Evolutionary conservation across 2,797 vertebrate genomes (phyloP), one percentile per base, ranked within the genome.

Genomic region (Danionella dracula): DNA sequence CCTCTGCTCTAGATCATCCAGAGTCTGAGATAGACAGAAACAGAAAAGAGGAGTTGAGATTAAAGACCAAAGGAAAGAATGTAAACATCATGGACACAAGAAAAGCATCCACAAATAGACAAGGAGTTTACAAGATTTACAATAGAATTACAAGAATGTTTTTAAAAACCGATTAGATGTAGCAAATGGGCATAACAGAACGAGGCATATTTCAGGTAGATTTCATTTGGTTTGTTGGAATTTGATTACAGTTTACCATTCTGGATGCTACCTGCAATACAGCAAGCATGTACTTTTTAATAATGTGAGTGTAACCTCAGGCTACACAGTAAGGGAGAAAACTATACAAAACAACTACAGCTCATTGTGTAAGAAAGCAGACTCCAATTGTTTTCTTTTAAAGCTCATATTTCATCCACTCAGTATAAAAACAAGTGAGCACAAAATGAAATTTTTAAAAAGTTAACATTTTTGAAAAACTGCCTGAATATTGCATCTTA

Each of bases 1-100:
- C 59, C 94, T 88, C 73, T 97, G 88, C 79, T 96, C 95, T 72
- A 97, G 82, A 82, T 97, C 95, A 27, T 96, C 95, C 75, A 97
- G 83, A 38, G 95, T 97, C 95, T 97, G 78, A 79, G 77, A 82
- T 75, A 68, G 10, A 68, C 23, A 51, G 42, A 70, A 17, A 44
- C 60, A 50, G 48, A 72, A 13, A 17, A n/a, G 41, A 32, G 48
- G 15, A 49, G 42, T 67, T 2, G 16, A 8, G 17, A 53, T 31
- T 32, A 34, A 53, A 44, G 15, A n/a, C 55, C 19, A 34, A 37
- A 8, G 20, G 21, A 54, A 10, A 16, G 11, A 38, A 31, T 19
- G 17, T 21, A 19, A 45, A 49, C 45, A 19, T 44, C 13, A 35
- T 59, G 15, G 29, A 67, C 11, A 49, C 17, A 29, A 67, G 15